Conservation (phyloP, 2,888 invertebrate genomes). For the Exocentrus adspersus region DNA sequence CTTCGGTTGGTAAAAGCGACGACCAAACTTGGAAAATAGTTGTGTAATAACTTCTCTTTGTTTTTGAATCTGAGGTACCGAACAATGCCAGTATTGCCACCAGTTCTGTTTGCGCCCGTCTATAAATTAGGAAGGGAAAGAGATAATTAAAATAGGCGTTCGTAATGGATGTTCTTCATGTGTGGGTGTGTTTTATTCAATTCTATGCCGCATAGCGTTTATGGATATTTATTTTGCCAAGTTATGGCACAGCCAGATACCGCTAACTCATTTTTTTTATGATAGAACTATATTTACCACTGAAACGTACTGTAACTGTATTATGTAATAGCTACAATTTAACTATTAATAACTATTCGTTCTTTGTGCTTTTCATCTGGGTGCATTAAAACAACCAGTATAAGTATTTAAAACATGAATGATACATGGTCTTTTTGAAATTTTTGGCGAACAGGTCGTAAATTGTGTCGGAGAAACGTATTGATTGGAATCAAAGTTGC, state of each 20-base stretch:
- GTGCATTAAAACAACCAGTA: slow-evolving; percentile 1
- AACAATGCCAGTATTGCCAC: slow-evolving; percentile 10
- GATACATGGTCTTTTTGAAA: slow-evolving; percentile 7
- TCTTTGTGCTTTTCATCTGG: not conserved
- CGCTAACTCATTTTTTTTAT: no score
- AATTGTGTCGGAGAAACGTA: slow-evolving; percentile 18
- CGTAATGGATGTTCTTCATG: no score
- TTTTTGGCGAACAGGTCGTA: slow-evolving; percentile 8
- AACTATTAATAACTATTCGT: no score
- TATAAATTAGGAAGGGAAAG: not conserved
- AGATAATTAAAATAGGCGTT: not conserved
- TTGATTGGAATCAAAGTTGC: slow-evolving; percentile 19
- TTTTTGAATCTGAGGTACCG: slow-evolving; percentile 17
- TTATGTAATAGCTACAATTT: no score
- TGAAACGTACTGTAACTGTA: no score
- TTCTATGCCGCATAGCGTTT: no score
- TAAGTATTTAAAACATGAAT: not conserved
- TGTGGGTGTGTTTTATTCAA: no score
- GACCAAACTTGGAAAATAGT: slow-evolving; percentile 26
- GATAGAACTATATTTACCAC: no score
- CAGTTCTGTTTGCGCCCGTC: not conserved
- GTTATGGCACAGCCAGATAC: no score
- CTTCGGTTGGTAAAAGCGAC: slow-evolving; percentile 22
- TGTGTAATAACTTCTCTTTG: slow-evolving; percentile 26
- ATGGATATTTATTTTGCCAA: no score